Percentiles rank a stretch among this genome's conserved stretches.
phyloP scores from a whole-genome alignment of 2,888 invertebrate genomes.

The Ypsolopha scabrella region DNA sequence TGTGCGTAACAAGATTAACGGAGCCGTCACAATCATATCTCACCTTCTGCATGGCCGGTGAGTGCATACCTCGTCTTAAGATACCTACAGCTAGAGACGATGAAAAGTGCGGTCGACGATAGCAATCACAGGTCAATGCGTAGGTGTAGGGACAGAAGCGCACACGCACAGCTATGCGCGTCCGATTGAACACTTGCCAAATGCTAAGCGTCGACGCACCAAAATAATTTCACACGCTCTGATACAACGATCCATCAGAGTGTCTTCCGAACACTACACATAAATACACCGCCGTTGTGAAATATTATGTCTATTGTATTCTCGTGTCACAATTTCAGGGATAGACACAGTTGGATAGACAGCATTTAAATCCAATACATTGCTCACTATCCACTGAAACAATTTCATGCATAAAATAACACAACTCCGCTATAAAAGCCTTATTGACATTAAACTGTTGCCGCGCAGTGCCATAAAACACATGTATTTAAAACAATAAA shows the following conservation, averaged over 20 bases:
- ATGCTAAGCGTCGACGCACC: constrained; percentile 50
- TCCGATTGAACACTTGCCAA: constrained; percentile 5
- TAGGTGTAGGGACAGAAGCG: constrained; percentile 21
- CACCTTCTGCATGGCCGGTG: no score
- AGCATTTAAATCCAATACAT: no score
- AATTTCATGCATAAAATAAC: not conserved
- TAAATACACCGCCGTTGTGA: no score
- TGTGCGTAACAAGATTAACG: no score
- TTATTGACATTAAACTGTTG: no score
- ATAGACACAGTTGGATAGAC: no score
- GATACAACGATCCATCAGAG: not conserved
- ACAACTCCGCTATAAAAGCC: no score
- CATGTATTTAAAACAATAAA: no score
- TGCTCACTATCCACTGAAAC: not conserved
- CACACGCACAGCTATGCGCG: constrained; percentile 23
- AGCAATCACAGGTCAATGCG: not conserved
- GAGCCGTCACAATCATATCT: no score
- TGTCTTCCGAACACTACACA: not conserved
- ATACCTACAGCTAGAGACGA: not conserved
- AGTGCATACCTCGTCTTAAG: not conserved
- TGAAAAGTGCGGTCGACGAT: not conserved
- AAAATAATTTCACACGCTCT: constrained; percentile 48
- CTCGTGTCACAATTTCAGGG: no score
- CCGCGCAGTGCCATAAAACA: no score
- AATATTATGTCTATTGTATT: no score